Base-by-base conservation (phyloP, 2,888 invertebrate genomes). In the Callinectes sapidus region DNA sequence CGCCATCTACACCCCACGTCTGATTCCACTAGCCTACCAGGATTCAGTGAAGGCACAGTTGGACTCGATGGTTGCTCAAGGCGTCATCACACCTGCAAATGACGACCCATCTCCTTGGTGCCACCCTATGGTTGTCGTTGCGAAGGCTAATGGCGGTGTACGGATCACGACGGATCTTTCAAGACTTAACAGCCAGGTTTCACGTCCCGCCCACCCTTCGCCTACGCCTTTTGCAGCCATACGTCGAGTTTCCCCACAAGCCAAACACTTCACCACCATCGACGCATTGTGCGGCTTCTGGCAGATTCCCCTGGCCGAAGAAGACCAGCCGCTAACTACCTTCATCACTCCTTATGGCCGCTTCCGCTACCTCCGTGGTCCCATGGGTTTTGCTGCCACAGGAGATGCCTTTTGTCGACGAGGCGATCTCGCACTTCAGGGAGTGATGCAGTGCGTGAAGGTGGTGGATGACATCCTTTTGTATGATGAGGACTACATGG, bases 391-490 rank as follows among this genome's bases (percentile, higher is more conserved):
- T 42, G 42, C 6, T 42, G 42, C 42, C 6, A 42, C 42, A 3
- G 42, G 42, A 42, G 42, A 42, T 42, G 42, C 42, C 6, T 42
- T 42, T 6, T 6, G 6, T 42, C 42, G 2, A 3, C 42, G 6
- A 42, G 42, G 42, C 2, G 42, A 42, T 6, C 42, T 42, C 42
- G 42, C 42, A 42, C 42, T 42, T 42, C 42, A 42, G 6, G 2
- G 6, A 3, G 42, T 42, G 42, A 42, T 42, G 42, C 42, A 42
- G 42, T 42, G 77, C 71, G 1, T 39, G 39, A 16, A 71, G n/a
- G n/a, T n/a, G n/a, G n/a, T n/a, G n/a, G n/a, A 92, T 42, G 89
- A 91, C 55, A 42, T 39, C 39, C 10, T 88, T 28, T 54, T 92
- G 18, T 48, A 66, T 8, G 13, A 92, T 35, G 77, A 92, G 23